Conservation (phyloP, 1,140 invertebrate genomes). For the Drosophila pandora region DNA sequence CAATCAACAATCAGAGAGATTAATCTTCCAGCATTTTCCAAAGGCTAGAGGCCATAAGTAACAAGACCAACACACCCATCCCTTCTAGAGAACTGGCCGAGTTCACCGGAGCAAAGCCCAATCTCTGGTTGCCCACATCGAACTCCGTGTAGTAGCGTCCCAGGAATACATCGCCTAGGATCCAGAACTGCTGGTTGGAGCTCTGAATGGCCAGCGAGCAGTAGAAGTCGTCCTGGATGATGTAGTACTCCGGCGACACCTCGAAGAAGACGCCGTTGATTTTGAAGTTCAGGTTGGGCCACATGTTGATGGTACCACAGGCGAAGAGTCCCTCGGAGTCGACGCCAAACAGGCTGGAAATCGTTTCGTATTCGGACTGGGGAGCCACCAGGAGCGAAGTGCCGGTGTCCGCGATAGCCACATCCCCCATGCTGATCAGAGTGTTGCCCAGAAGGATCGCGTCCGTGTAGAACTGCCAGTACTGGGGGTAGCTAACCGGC, state of each 20-base stretch:
- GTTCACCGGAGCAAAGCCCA: conserved; percentile 85
- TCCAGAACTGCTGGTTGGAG: conserved; percentile 61
- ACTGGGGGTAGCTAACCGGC: conserved; percentile 92
- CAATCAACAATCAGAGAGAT: neutral
- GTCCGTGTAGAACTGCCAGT: conserved; percentile 99
- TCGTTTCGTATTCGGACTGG: conserved; percentile 1
- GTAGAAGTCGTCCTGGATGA: conserved; percentile 24
- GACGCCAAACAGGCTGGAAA: conserved; percentile 10
- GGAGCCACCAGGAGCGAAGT: conserved; percentile 91
- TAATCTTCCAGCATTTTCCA: neutral
- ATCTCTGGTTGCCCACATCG: conserved; percentile 87
- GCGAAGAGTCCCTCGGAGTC: conserved; percentile 36
- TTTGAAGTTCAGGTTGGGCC: conserved; percentile 49
- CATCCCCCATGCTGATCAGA: conserved; percentile 84
- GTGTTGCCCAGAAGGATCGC: conserved; percentile 86
- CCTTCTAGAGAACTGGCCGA: conserved; percentile 8
- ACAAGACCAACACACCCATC: neutral
- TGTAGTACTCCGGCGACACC: conserved; percentile 51
- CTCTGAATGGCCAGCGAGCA: conserved; percentile 53
- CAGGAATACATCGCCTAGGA: conserved; percentile 87
- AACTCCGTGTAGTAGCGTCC: conserved; percentile 89
- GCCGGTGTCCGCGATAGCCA: conserved; percentile 91
- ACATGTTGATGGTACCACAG: conserved; percentile 19
- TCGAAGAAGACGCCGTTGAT: conserved; percentile 48
- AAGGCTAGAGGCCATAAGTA: neutral